phyloP scores from a whole-genome alignment of 2,797 vertebrate genomes.

The Anguilla obscura region DNA sequence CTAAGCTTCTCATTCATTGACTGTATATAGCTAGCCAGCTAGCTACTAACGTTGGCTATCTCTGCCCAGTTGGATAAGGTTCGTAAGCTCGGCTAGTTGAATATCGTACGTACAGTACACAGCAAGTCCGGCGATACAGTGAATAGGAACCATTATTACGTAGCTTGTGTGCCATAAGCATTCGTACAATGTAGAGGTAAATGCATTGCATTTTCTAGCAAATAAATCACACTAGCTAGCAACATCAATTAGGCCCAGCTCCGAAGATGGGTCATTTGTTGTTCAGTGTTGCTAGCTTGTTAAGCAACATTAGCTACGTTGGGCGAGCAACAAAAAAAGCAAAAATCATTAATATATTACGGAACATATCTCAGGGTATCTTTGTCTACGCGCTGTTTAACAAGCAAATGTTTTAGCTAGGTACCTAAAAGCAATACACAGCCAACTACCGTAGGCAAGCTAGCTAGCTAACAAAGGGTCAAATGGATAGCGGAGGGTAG shows the following conservation, averaged over 20 bases:
- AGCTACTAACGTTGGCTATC: neutral
- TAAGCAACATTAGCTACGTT: constrained; percentile 5
- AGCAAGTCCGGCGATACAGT: neutral
- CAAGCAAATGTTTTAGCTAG: neutral
- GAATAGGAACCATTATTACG: neutral
- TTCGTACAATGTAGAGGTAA: neutral
- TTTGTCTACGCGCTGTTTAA: neutral
- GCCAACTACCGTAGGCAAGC: neutral
- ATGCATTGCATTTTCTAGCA: neutral
- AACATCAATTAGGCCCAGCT: neutral
- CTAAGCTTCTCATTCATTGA: neutral
- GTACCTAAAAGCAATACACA: neutral
- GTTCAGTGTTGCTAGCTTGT: neutral
- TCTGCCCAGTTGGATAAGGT: neutral
- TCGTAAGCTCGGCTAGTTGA: neutral
- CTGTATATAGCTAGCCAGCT: neutral
- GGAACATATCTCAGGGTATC: neutral
- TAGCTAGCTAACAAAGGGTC: constrained; percentile 77
- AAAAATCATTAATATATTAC: neutral
- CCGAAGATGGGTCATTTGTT: constrained; percentile 10
- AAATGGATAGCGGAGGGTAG: constrained; percentile 51
- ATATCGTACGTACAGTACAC: neutral
- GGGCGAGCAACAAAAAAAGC: neutral
- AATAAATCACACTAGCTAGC: neutral
- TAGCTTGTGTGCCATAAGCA: neutral